Conservation (phyloP, 2,113 vertebrate genomes). For the Nestor notabilis region DNA sequence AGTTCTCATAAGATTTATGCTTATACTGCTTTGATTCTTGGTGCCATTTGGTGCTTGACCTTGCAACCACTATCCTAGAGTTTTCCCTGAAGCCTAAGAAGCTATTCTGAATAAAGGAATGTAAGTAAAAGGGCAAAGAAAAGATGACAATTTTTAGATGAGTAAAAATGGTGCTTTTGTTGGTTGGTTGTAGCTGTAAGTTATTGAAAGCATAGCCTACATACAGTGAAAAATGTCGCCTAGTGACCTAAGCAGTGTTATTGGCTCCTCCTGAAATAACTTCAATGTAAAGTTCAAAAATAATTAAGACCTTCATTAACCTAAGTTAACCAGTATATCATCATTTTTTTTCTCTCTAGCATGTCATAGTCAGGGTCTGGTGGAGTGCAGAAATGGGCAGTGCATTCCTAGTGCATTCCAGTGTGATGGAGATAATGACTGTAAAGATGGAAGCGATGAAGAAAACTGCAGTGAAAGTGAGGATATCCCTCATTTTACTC, state of each 20-base stretch:
- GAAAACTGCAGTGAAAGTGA: conserved; percentile 82
- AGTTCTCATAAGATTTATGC: not conserved
- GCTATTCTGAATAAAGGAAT: not conserved
- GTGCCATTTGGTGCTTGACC: not conserved
- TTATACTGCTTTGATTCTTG: not conserved
- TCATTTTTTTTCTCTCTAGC: conserved; percentile 68
- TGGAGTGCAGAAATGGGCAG: conserved; percentile 88
- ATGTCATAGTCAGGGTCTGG: conserved; percentile 89
- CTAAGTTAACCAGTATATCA: not conserved
- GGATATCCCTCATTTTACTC: not conserved
- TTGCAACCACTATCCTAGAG: not conserved
- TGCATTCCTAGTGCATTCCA: conserved; percentile 89
- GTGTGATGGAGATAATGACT: conserved; percentile 94
- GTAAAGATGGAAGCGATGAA: conserved; percentile 93
- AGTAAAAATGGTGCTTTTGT: not conserved
- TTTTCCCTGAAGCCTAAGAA: not conserved
- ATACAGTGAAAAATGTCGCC: not conserved
- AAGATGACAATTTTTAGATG: not conserved
- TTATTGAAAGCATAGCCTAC: not conserved
- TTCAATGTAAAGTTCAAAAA: not conserved
- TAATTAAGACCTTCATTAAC: not conserved
- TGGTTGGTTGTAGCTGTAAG: not conserved
- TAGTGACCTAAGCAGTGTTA: not conserved
- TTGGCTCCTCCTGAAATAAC: not conserved
- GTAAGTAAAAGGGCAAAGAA: not conserved